phyloP scores from a whole-genome alignment of 1,140 invertebrate species.

The Pachyrhynchus sulphureomaculatus region DNA sequence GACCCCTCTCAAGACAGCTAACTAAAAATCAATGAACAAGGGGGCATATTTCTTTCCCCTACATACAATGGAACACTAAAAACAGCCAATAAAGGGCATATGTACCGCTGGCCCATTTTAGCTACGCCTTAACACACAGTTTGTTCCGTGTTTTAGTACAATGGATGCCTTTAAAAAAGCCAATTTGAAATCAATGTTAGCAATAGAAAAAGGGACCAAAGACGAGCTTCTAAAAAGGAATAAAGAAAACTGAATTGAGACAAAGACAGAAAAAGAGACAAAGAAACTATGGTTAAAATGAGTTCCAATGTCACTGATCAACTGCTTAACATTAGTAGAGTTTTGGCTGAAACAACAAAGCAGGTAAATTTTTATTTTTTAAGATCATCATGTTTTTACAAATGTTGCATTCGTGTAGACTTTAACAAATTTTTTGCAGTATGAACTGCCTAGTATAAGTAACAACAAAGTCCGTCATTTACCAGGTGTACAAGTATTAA shows the following conservation, averaged over 20 bases:
- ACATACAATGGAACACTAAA: no score
- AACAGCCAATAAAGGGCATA: no score
- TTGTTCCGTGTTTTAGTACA: conserved; percentile 59
- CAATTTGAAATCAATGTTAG: conserved; percentile 70
- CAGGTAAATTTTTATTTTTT: conserved; percentile 36
- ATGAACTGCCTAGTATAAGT: no score
- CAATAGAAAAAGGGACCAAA: conserved; percentile 72
- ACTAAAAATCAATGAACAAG: no score
- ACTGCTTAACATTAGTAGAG: conserved; percentile 75
- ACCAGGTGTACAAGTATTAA: no score
- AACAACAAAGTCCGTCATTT: no score
- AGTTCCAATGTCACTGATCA: conserved; percentile 78
- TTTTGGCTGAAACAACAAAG: conserved; percentile 83
- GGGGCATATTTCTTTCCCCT: no score
- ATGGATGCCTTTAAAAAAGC: conserved; percentile 76
- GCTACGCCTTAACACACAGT: no score
- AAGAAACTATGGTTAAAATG: conserved; percentile 63
- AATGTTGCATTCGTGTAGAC: no score
- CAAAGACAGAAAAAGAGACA: conserved; percentile 66
- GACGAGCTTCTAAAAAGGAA: conserved; percentile 65
- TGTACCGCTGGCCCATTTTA: no score
- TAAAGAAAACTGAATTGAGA: conserved; percentile 58
- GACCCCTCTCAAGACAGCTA: no score
- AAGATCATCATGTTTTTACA: no score
- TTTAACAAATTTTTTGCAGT: conserved; percentile 35